A percentile compares a stretch with the other conserved stretches of the same genome.
phyloP scores from a whole-genome alignment of 2,797 vertebrate species.

The Lepidocolaptes lacrymiger region DNA sequence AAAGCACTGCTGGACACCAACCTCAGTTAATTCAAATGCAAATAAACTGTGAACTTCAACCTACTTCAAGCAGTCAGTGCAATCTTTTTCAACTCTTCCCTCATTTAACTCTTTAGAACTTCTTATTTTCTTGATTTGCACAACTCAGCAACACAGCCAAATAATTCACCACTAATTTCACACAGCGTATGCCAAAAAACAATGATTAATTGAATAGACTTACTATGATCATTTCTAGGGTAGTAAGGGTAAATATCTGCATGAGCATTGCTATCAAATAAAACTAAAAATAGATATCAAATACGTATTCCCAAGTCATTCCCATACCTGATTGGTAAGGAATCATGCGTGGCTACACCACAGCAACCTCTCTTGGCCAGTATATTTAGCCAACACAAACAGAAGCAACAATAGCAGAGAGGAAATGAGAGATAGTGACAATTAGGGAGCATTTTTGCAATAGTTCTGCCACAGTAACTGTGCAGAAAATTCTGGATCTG shows the following conservation, averaged over 20 bases:
- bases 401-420: not conserved
- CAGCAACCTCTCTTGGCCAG: not conserved
- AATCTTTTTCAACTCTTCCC: not conserved
- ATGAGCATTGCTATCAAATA: not conserved
- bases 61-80: conserved; percentile 16
- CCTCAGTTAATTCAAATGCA: conserved; percentile 67
- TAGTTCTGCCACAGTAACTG: not conserved
- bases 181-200: not conserved
- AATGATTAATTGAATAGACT: not conserved
- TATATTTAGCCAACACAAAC: not conserved
- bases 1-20: conserved; percentile 43
- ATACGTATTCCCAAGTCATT: not conserved
- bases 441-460: not conserved
- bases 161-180: not conserved
- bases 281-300: not conserved
- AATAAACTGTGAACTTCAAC: conserved; percentile 60
- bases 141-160: not conserved
- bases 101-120: conserved; percentile 44
- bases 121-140: not conserved
- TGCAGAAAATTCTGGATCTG: not conserved
- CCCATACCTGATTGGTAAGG: not conserved
- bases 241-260: not conserved
- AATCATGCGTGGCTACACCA: not conserved
- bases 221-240: not conserved
- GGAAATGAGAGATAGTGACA: not conserved